Conservation (phyloP, 2,797 vertebrate species). For the Chelon auratus region DNA sequence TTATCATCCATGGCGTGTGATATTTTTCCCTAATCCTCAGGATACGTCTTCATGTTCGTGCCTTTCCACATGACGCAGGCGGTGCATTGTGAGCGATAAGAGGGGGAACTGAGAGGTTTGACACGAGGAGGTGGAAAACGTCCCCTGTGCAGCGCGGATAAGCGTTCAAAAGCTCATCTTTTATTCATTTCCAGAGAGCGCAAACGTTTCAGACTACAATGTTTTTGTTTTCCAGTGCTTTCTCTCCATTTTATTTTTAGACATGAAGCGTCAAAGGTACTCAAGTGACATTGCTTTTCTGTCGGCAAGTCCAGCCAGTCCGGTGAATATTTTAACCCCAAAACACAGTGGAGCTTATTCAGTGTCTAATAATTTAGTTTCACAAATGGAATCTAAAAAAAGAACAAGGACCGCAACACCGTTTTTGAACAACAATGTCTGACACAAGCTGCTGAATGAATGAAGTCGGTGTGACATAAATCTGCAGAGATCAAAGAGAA, state of each 20-base stretch:
- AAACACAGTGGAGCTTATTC: not conserved
- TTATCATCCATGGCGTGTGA: too few relatives aligned
- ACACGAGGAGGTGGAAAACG: conserved; percentile 18
- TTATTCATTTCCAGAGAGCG: conserved; percentile 44
- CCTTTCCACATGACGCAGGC: conserved; percentile 6
- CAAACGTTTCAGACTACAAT: conserved; percentile 1
- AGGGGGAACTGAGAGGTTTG: conserved; percentile 19
- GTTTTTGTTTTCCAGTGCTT: not conserved
- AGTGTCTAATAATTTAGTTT: not conserved
- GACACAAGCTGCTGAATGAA: not conserved
- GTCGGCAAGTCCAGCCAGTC: not conserved
- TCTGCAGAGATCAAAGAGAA: not conserved
- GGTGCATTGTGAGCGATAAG: not conserved
- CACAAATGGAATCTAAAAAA: not conserved
- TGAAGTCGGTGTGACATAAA: not conserved
- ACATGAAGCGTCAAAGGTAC: not conserved
- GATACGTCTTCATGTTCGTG: not conserved
- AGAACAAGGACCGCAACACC: not conserved
- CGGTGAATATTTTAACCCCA: not conserved
- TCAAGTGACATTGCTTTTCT: not conserved
- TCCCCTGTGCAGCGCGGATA: conserved; percentile 22
- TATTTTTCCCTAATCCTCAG: conserved; percentile 5
- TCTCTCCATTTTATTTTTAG: not conserved
- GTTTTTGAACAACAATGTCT: not conserved
- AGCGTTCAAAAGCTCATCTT: conserved; percentile 43